phyloP scores from a whole-genome alignment of 2,113 vertebrate genomes.

The Onychorhynchus coronatus region DNA sequence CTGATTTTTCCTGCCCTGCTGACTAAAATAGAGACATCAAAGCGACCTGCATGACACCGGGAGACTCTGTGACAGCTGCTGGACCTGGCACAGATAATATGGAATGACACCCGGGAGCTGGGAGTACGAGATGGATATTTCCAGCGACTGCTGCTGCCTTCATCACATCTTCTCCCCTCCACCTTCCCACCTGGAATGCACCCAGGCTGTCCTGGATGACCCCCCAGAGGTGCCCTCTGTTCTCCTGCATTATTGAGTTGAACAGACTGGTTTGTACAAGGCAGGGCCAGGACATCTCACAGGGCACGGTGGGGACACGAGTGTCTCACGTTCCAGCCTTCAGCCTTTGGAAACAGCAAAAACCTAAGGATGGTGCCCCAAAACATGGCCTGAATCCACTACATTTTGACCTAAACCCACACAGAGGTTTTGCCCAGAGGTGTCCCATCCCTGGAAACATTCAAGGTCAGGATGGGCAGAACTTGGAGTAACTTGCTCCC shows the following conservation, averaged over 20 bases:
- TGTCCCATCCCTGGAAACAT: neutral
- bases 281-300: neutral
- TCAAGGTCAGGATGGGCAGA: rapidly evolving
- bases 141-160: neutral
- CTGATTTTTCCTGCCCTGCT: neutral
- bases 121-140: neutral
- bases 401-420: neutral
- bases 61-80: neutral
- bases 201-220: neutral
- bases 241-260: neutral
- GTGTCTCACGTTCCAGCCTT: rapidly evolving
- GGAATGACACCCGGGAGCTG: neutral
- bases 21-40: neutral
- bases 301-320: rapidly evolving
- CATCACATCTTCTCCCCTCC: neutral
- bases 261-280: neutral
- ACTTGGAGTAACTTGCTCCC: neutral
- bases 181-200: neutral
- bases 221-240: rapidly evolving
- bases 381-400: neutral
- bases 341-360: neutral
- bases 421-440: neutral
- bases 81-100: neutral
- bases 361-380: neutral
- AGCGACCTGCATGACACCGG: too few relatives aligned